Evolutionary conservation across 1,140 invertebrate species (phyloP).

Genomic region (Tachypleus tridentatus): DNA sequence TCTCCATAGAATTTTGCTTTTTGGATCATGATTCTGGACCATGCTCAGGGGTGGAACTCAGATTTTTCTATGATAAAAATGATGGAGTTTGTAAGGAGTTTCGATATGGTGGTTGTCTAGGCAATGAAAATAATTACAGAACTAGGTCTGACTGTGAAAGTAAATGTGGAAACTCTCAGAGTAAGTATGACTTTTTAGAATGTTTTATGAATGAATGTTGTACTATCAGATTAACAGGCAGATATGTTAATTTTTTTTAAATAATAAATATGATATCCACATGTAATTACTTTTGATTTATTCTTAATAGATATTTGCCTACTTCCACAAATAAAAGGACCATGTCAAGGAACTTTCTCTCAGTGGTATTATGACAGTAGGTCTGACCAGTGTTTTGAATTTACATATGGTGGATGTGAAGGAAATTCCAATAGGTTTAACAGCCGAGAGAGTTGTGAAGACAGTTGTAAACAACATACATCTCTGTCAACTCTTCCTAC

Average conservation of each 20-base stretch:
- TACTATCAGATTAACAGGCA: background rate
- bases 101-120: conserved; percentile 66
- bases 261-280: too few species aligned
- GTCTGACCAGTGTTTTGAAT: conserved; percentile 64
- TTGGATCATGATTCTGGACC: conserved; percentile 49
- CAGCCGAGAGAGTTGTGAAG: conserved; percentile 58
- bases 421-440: conserved; percentile 79
- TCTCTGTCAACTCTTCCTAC: too few species aligned
- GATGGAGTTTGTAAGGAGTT: conserved; percentile 71
- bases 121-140: conserved; percentile 75
- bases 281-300: background rate
- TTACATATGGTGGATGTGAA: conserved; percentile 70
- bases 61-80: conserved; percentile 59
- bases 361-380: conserved; percentile 66
- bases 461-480: conserved; percentile 46
- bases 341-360: conserved; percentile 50
- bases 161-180: conserved; percentile 47
- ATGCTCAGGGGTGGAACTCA: conserved; percentile 49
- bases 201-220: background rate
- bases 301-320: conserved; percentile 48
- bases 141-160: conserved; percentile 60
- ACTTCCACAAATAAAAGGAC: conserved; percentile 55
- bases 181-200: background rate
- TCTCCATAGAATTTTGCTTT: conserved; percentile 55
- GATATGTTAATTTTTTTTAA: background rate